Evolutionary conservation across 2,113 vertebrate species (phyloP).

Genomic region (Dipodomys spectabilis): DNA sequence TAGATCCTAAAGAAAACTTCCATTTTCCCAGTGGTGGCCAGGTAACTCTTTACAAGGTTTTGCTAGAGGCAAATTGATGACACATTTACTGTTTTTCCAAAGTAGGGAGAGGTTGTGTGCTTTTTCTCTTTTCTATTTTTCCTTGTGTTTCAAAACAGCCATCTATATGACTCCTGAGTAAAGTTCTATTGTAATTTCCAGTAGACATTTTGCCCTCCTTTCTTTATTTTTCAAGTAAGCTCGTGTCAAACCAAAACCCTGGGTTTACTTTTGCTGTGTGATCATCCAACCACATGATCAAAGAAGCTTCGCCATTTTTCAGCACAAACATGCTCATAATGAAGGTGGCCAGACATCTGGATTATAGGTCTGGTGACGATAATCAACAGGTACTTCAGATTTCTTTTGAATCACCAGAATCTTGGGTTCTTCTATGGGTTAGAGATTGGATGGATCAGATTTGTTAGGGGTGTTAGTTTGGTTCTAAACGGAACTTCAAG

Average conservation of each 20-base stretch:
- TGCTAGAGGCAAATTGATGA: background rate
- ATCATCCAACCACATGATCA: background rate
- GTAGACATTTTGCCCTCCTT: background rate
- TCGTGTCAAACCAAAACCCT: background rate
- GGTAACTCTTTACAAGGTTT: background rate
- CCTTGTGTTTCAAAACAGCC: background rate
- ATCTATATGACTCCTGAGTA: background rate
- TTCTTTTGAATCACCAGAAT: background rate
- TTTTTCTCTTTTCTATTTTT: constrained; percentile 8
- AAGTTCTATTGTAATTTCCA: background rate
- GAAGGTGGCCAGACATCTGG: background rate
- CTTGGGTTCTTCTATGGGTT: background rate
- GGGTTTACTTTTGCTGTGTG: background rate
- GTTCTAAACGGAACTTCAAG: background rate
- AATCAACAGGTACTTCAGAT: background rate
- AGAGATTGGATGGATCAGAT: background rate
- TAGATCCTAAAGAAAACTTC: background rate
- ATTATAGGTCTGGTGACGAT: background rate
- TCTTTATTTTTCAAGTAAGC: background rate
- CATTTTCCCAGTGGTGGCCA: background rate
- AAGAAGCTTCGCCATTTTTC: background rate
- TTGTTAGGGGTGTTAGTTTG: background rate
- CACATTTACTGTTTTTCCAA: background rate
- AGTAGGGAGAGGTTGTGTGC: background rate
- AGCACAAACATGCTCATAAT: background rate